These are phyloP conservation scores for Ornithoptera priamus DNA, from an alignment of 2,888 invertebrate genomes.

Conservation along the genomic window DNA sequence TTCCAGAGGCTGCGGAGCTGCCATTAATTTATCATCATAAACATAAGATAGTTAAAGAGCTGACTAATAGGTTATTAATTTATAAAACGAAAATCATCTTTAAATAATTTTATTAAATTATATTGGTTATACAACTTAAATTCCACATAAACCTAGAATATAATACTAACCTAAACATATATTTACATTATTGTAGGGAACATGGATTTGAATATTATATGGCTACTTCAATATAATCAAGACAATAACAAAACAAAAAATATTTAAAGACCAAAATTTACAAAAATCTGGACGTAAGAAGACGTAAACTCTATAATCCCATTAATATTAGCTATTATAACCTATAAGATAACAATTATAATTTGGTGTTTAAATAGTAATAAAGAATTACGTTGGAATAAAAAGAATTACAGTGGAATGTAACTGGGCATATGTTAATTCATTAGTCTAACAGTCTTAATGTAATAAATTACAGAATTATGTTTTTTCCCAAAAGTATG, in stretches of 20 bases:
- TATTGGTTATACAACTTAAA: not conserved
- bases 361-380: not conserved
- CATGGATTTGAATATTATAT: not conserved
- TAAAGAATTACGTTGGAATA: not conserved
- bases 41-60: not conserved
- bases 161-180: not conserved
- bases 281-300: too few species aligned
- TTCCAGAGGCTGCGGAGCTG: too few species aligned
- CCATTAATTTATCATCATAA: too few species aligned
- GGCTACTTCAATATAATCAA: too few species aligned
- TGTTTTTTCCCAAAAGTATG: too few species aligned
- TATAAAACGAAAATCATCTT: not conserved
- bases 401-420: not conserved
- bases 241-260: too few species aligned
- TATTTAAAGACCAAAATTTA: too few species aligned
- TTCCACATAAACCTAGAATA: not conserved
- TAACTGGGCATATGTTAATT: not conserved
- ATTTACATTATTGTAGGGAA: not conserved
- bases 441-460: not conserved
- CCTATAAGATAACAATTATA: not conserved
- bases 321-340: not conserved
- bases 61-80: not conserved
- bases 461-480: not conserved
- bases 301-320: too few species aligned
- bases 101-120: constrained; percentile 3